Conservation (phyloP, 2,888 invertebrate species). For the Eupeodes latifasciatus region DNA sequence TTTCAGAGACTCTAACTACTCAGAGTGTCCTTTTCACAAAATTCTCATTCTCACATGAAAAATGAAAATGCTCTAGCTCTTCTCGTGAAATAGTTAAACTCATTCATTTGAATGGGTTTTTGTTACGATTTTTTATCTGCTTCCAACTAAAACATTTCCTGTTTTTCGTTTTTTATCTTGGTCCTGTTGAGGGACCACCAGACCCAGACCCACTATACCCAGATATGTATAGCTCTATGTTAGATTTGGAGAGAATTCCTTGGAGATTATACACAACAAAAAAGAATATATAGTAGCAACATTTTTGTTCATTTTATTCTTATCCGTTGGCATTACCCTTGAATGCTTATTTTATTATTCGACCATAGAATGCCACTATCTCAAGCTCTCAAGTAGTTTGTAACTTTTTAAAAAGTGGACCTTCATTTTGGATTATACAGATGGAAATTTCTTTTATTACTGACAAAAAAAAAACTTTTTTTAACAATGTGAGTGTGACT, state of each 20-base stretch:
- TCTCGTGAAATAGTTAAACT: slow-evolving; percentile 63
- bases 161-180: neutral
- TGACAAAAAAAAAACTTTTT: neutral
- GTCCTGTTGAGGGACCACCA: neutral
- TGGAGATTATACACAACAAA: neutral
- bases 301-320: slow-evolving; percentile 30
- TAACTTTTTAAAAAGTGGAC: slow-evolving; percentile 34
- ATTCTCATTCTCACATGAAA: slow-evolving; percentile 16
- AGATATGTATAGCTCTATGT: neutral
- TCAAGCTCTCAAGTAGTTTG: slow-evolving; percentile 29
- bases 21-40: slow-evolving; percentile 24
- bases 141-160: slow-evolving; percentile 26
- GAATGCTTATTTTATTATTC: slow-evolving; percentile 25
- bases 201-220: neutral
- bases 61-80: slow-evolving; percentile 32
- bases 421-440: slow-evolving; percentile 14
- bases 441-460: neutral
- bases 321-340: slow-evolving; percentile 33
- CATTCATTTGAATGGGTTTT: slow-evolving; percentile 69
- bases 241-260: slow-evolving; percentile 7
- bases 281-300: neutral
- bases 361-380: neutral
- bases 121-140: slow-evolving; percentile 35
- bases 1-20: slow-evolving; percentile 14
- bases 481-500: slow-evolving; percentile 7